phyloP scores from a whole-genome alignment of 1,140 invertebrate genomes.

The Nymphalis io region DNA sequence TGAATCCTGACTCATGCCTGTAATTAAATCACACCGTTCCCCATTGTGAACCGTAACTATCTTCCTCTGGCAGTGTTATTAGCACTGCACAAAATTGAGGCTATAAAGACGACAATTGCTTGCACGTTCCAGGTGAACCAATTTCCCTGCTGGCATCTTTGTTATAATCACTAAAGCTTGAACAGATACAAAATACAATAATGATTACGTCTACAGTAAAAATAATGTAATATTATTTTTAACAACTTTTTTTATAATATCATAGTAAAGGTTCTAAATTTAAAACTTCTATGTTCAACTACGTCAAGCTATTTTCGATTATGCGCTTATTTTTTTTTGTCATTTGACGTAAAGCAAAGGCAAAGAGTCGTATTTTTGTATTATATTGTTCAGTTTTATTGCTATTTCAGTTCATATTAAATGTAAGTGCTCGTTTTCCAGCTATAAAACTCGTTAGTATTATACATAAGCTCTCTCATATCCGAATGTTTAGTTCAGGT shows the following conservation, averaged over 20 bases:
- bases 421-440: neutral
- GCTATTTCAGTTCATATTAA: neutral
- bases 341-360: no score
- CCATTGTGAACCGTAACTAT: slow-evolving; percentile 6
- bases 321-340: no score
- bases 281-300: no score
- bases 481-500: slow-evolving; percentile 26
- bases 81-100: slow-evolving; percentile 24
- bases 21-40: slow-evolving; percentile 5
- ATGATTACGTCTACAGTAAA: neutral
- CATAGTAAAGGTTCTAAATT: no score
- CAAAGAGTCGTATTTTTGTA: neutral
- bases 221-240: neutral
- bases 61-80: slow-evolving; percentile 13
- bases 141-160: slow-evolving; percentile 34
- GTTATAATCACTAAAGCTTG: slow-evolving; percentile 43
- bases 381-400: neutral
- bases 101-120: slow-evolving; percentile 30
- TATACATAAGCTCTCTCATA: slow-evolving; percentile 2
- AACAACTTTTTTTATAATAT: no score
- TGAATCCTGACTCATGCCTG: slow-evolving; percentile 2
- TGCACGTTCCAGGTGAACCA: slow-evolving; percentile 25
- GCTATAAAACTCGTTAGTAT: neutral
- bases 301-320: no score
- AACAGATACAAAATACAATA: neutral